Base-by-base conservation (phyloP, 2,888 invertebrate genomes). In the Notocelia uddmanniana region DNA sequence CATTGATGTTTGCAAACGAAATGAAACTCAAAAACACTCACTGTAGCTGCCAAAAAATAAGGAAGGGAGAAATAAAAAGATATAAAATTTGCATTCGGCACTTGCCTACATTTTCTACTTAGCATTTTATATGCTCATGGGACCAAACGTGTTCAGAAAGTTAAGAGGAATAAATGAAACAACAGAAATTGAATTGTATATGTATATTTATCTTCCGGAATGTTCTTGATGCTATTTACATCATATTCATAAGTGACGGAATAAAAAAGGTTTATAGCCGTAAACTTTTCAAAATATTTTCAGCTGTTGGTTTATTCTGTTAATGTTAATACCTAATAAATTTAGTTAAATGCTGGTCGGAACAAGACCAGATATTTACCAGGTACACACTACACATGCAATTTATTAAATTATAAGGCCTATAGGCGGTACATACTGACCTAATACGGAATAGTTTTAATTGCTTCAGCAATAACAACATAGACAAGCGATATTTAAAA, bases 71-170 rank as follows among this genome's bases (percentile, higher is more conserved):
- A 68, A 73, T 74, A 73, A 60, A 76, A 75, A 77, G 75, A 82
- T 74, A 84, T 84, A 80, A 84, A 84, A 89, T 89, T 89, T 86
- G 81, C 85, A 89, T 89, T 83, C 84, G 79, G 71, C 78, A 77
- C 80, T 83, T 80, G 83, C 78, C 78, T 77, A 80, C 78, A 78
- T 72, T 79, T 78, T 83, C 82, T 79, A 78, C 76, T 88, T 86
- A 82, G 82, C 85, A 85, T 88, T 88, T 88, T 87, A 85, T 85
- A 81, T 78, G 78, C 81, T 79, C 77, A 75, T 77, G 83, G 83
- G 83, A 81, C 78, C 74, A 78, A 80, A 85, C 86, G 88, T 85
- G 88, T 82, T 85, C 82, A 75, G 85, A 76, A 81, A 83, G 81
- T 79, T 84, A 85, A 86, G 80, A 78, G 84, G 82, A 83, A 83